Conservation (phyloP, 2,113 vertebrate species). For the Arizona elegans region DNA sequence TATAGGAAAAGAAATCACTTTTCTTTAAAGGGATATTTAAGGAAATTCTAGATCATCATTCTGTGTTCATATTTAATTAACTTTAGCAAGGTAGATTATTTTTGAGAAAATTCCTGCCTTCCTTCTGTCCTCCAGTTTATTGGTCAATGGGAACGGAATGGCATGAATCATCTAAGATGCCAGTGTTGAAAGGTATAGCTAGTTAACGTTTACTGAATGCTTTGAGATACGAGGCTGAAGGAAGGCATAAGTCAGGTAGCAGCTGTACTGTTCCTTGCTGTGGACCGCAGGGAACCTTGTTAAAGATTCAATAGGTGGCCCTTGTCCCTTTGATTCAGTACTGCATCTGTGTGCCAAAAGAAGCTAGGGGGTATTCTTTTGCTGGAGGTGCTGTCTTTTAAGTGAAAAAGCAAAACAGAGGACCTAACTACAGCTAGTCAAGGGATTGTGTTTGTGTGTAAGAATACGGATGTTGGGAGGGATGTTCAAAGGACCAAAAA, state of each 20-base stretch:
- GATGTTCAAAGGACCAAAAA: slow-evolving; percentile 11
- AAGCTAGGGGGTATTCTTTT: slow-evolving; percentile 14
- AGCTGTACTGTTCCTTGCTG: slow-evolving; percentile 23
- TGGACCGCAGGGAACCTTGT: slow-evolving; percentile 20
- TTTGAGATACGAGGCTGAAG: slow-evolving; percentile 14
- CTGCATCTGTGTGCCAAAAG: slow-evolving; percentile 15
- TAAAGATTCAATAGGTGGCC: slow-evolving; percentile 34
- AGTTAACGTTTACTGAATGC: slow-evolving; percentile 2
- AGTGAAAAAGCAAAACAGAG: slow-evolving; percentile 28
- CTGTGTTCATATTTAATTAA: neutral
- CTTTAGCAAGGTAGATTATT: neutral
- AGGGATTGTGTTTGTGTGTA: slow-evolving; percentile 5
- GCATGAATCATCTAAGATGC: neutral
- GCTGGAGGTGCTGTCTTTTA: slow-evolving; percentile 26
- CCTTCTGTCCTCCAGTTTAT: slow-evolving; percentile 28
- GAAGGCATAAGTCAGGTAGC: slow-evolving; percentile 19
- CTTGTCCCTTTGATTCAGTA: slow-evolving; percentile 33
- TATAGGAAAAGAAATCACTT: neutral
- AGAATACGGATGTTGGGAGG: neutral
- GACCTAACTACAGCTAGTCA: slow-evolving; percentile 16
- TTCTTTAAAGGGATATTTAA: neutral
- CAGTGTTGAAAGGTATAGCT: neutral
- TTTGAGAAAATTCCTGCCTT: neutral
- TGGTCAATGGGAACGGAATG: neutral
- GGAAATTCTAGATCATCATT: neutral